Percentiles rank a stretch among this genome's conserved stretches.
phyloP scores from a whole-genome alignment of 2,113 vertebrate genomes.

The Salvator merianae region DNA sequence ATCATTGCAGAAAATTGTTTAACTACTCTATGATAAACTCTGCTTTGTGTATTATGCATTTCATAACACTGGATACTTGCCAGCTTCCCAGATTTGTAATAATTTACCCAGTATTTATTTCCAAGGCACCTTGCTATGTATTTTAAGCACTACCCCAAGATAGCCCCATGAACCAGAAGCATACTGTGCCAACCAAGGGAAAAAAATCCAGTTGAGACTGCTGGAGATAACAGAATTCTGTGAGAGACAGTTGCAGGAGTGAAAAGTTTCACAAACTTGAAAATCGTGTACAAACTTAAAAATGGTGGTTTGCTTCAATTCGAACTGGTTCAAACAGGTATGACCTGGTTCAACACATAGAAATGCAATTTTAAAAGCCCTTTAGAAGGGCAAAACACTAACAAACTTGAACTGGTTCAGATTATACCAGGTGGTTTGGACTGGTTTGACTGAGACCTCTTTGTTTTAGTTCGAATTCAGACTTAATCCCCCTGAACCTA shows the following conservation, averaged over 20 bases:
- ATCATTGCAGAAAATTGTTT: background rate
- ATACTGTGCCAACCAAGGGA: background rate
- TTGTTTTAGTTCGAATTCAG: too few species aligned
- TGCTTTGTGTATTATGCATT: background rate
- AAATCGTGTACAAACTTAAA: too few species aligned
- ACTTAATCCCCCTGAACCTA: too few species aligned
- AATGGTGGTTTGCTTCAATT: too few species aligned
- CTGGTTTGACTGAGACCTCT: too few species aligned
- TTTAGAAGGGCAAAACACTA: too few species aligned
- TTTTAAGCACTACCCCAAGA: background rate
- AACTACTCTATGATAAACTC: fast-evolving
- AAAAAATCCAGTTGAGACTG: background rate
- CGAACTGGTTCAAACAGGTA: too few species aligned
- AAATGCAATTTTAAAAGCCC: too few species aligned
- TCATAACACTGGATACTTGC: background rate
- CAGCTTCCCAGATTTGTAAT: slow-evolving; percentile 46
- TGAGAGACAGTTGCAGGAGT: background rate
- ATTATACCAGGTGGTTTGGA: too few species aligned
- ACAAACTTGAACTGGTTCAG: too few species aligned
- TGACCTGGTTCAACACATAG: too few species aligned
- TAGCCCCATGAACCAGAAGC: fast-evolving
- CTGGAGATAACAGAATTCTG: background rate
- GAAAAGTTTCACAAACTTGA: background rate
- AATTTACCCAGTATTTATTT: slow-evolving; percentile 35
- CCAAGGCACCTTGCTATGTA: slow-evolving; percentile 21